Percentiles rank a stretch among this genome's conserved stretches.
These are phyloP conservation scores for Bungarus multicinctus DNA, from an alignment of 2,113 vertebrate genomes.

Conservation along the genomic window DNA sequence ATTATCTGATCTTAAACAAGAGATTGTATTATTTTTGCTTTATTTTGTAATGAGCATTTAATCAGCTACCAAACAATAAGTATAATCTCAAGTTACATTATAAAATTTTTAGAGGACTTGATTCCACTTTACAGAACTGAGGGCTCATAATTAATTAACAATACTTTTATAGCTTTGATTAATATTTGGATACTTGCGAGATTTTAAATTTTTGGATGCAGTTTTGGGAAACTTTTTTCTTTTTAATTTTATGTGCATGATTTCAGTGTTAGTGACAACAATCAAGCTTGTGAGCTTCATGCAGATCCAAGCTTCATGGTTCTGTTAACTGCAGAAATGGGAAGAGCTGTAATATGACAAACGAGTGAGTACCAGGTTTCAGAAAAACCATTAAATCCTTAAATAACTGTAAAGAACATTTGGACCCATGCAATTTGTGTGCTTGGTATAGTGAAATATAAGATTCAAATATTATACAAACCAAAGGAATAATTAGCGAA, in stretches of 20 bases:
- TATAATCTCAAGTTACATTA: neutral
- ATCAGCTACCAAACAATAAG: conserved; percentile 23
- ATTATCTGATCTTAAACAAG: neutral
- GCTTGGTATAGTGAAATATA: neutral
- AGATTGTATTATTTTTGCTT: conserved; percentile 15
- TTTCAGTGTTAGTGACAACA: neutral
- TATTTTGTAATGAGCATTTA: neutral
- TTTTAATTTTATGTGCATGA: neutral
- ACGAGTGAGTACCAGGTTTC: neutral
- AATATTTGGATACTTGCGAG: neutral
- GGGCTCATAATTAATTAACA: conserved; percentile 8
- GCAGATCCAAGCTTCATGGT: neutral
- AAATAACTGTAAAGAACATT: neutral
- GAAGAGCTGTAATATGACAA: neutral
- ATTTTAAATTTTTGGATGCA: neutral
- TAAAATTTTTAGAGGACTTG: conserved; percentile 22
- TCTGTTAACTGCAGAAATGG: neutral
- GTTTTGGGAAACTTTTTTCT: conserved; percentile 4
- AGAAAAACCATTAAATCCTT: neutral
- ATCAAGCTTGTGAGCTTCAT: neutral
- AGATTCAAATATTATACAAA: conserved; percentile 3
- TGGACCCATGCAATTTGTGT: neutral
- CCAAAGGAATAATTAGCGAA: neutral
- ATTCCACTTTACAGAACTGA: neutral
- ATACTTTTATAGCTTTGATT: neutral